Conservation (phyloP, 2,888 invertebrate genomes). For the Cheilosia pagana region DNA sequence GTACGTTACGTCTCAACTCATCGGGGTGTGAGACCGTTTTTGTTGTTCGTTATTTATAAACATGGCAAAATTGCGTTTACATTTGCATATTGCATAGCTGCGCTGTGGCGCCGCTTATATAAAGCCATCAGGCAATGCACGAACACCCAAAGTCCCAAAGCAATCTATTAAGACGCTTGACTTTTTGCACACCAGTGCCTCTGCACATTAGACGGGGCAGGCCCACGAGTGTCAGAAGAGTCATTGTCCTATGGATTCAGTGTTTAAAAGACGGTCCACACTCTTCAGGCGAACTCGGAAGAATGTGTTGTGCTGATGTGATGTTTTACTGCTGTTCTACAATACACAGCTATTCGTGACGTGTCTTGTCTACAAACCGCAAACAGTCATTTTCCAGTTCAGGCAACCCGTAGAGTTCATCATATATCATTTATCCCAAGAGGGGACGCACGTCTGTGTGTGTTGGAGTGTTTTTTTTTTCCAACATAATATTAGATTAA, state of each 20-base stretch:
- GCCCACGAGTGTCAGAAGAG: conserved; percentile 36
- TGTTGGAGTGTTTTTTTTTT: conserved; percentile 7
- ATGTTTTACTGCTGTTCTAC: background rate
- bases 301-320: background rate
- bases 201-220: conserved; percentile 76
- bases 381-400: conserved; percentile 63
- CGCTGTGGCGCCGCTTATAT: conserved; percentile 34
- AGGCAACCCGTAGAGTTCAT: conserved; percentile 27
- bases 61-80: conserved; percentile 56
- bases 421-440: conserved; percentile 41
- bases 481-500: conserved; percentile 14
- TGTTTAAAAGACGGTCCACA: conserved; percentile 40
- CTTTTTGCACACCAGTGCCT: conserved; percentile 81
- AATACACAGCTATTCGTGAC: conserved; percentile 47
- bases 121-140: conserved; percentile 42
- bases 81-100: conserved; percentile 66
- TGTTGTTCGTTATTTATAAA: conserved; percentile 3
- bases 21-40: background rate
- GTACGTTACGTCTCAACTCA: too few species aligned
- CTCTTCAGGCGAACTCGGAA: conserved; percentile 10
- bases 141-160: conserved; percentile 80
- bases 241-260: conserved; percentile 55
- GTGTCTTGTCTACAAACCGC: conserved; percentile 54
- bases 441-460: background rate
- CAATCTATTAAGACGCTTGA: conserved; percentile 83